Conservation (phyloP, 2,797 vertebrate species). For the Hippocampus kuda region DNA sequence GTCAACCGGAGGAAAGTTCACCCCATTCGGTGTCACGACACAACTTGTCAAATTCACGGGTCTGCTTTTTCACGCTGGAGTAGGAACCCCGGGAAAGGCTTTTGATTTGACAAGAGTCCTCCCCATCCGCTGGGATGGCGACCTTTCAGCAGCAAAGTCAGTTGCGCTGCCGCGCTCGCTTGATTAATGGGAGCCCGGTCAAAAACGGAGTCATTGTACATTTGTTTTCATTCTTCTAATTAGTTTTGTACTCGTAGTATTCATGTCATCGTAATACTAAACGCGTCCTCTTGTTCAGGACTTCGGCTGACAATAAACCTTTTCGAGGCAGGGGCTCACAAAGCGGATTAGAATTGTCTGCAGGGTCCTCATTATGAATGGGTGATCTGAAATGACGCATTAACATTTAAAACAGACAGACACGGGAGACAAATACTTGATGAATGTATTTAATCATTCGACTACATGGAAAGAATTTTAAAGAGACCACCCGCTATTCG, state of each 20-base stretch:
- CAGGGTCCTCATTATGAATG: not conserved
- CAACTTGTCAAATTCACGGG: not conserved
- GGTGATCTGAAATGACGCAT: not conserved
- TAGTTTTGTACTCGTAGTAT: not conserved
- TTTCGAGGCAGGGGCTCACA: not conserved
- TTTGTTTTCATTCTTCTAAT: not conserved
- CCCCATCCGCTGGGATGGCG: not conserved
- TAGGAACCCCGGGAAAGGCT: not conserved
- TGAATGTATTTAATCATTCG: not conserved
- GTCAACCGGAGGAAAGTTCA: not conserved
- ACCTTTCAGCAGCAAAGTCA: not conserved
- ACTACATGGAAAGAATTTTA: not conserved
- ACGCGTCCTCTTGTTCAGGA: not conserved
- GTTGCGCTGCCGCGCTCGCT: not conserved
- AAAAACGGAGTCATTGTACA: not conserved
- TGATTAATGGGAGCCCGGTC: not conserved
- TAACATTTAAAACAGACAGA: conserved; percentile 4
- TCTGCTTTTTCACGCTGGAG: not conserved
- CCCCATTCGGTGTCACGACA: not conserved
- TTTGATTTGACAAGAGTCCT: not conserved
- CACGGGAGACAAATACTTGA: not conserved
- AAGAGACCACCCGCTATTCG: not conserved
- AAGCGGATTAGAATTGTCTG: not conserved
- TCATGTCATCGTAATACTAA: no score
- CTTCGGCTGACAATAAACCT: not conserved